Evolutionary conservation across 2,888 invertebrate species (phyloP), one percentile per base, ranked within the genome.

Genomic region (Erannis defoliaria): DNA sequence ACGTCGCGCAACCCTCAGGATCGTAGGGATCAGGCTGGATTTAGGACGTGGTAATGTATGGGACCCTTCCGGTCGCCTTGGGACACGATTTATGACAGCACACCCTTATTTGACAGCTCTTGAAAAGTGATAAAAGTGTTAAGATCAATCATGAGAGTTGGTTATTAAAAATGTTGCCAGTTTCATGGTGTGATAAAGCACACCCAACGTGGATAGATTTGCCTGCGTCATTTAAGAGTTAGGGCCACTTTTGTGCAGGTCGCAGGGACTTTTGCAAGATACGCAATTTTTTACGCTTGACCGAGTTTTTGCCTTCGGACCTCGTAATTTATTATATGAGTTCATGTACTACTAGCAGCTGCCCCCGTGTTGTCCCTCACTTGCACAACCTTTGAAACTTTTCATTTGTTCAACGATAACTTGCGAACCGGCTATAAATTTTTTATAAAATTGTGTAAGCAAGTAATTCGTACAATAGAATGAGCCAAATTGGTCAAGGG

Each of bases 1-100:
- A 66, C 70, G 81, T 78, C 80, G 72, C 71, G 69, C 69, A 76
- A 76, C 77, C 80, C 74, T 72, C n/a, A 53, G 59, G 64, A 63
- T 64, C 62, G 45, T 23, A 64, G 58, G 76, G 79, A 81, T 83
- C 80, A 80, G 71, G 70, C 70, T 63, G 78, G 83, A 81, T 83
- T 80, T 56, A 54, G 71, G 75, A 71, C 68, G 67, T 67, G 69
- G 69, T 69, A 73, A 79, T 74, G 80, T 82, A 76, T 76, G 80
- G 67, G 76, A 68, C 72, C 73, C 75, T 74, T 62, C 64, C 56
- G 54, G 51, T 49, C 38, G 49, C 48, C 49, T 61, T 55, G 55
- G 64, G 68, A 63, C 66, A 55, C 62, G 56, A 70, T 70, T 69
- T 70, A 69, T 71, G 68, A 73, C 63, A 55, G 62, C 62, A 43